phyloP scores from a whole-genome alignment of 2,888 invertebrate genomes.

The Leptarthrus brevirostris region DNA sequence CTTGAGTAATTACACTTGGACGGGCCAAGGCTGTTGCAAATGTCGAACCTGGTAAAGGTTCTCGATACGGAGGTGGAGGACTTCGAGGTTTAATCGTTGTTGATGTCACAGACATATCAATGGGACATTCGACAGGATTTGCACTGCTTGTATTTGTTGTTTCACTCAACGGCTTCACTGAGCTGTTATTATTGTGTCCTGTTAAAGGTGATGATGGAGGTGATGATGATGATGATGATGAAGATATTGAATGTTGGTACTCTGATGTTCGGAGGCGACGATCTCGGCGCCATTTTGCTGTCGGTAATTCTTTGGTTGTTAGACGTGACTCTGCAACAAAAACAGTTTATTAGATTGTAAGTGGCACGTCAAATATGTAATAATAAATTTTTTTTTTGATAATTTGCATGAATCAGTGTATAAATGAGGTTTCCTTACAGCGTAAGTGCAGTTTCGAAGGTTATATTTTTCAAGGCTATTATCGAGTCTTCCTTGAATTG shows the following conservation, averaged over 20 bases:
- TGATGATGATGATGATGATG: slow-evolving; percentile 56
- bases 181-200: slow-evolving; percentile 8
- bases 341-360: not conserved
- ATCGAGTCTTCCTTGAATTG: too few relatives aligned
- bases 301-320: slow-evolving; percentile 73
- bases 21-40: slow-evolving; percentile 61
- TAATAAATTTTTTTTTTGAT: too few relatives aligned
- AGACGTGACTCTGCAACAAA: slow-evolving; percentile 63
- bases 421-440: too few relatives aligned
- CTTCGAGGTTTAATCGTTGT: slow-evolving; percentile 61
- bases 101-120: slow-evolving; percentile 66
- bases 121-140: slow-evolving; percentile 60
- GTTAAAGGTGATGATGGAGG: slow-evolving; percentile 55
- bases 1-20: slow-evolving; percentile 76
- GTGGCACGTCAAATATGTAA: too few relatives aligned
- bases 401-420: too few relatives aligned
- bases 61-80: slow-evolving; percentile 66
- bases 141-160: slow-evolving; percentile 57
- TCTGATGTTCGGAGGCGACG: slow-evolving; percentile 69
- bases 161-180: slow-evolving; percentile 57
- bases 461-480: too few relatives aligned
- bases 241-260: slow-evolving; percentile 59
- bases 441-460: too few relatives aligned
- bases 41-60: slow-evolving; percentile 63
- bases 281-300: slow-evolving; percentile 80